Evolutionary conservation across 1,140 invertebrate species (phyloP).

Genomic region (Bombus haemorrhoidalis): DNA sequence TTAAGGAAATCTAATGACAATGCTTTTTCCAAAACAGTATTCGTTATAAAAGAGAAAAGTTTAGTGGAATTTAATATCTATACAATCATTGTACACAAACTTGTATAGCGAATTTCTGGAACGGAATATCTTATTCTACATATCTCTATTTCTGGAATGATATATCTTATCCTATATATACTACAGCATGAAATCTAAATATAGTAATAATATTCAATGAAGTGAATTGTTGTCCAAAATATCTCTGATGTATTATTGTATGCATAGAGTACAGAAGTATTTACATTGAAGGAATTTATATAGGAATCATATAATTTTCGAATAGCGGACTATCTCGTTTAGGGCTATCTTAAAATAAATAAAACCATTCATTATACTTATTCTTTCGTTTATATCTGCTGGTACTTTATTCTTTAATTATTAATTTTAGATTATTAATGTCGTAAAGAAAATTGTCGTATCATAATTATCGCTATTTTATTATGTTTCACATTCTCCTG

Average conservation of each 20-base stretch:
- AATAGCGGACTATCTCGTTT: not conserved
- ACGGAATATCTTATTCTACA: too few relatives aligned
- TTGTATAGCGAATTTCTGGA: not conserved
- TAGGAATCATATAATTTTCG: constrained; percentile 28
- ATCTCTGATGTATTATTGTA: constrained; percentile 16
- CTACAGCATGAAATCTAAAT: not conserved
- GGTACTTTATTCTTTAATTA: not conserved
- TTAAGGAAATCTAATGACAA: not conserved
- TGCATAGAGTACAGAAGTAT: constrained; percentile 47
- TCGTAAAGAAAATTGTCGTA: not conserved
- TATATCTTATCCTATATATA: not conserved
- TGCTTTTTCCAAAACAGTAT: not conserved
- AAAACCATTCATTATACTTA: not conserved
- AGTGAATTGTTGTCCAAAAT: not conserved
- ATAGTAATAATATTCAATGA: constrained; percentile 3
- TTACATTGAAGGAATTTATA: constrained; percentile 30
- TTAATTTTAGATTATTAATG: constrained; percentile 10
- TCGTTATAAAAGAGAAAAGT: not conserved
- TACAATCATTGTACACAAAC: constrained; percentile 6
- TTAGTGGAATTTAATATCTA: not conserved
- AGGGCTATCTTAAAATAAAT: constrained; percentile 9
- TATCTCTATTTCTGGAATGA: not conserved
- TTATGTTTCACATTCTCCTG: not conserved
- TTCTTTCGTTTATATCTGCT: not conserved
- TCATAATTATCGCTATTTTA: not conserved